These are phyloP conservation scores for Nasonia oneida DNA, from an alignment of 2,888 invertebrate species.

Conservation along the genomic window DNA sequence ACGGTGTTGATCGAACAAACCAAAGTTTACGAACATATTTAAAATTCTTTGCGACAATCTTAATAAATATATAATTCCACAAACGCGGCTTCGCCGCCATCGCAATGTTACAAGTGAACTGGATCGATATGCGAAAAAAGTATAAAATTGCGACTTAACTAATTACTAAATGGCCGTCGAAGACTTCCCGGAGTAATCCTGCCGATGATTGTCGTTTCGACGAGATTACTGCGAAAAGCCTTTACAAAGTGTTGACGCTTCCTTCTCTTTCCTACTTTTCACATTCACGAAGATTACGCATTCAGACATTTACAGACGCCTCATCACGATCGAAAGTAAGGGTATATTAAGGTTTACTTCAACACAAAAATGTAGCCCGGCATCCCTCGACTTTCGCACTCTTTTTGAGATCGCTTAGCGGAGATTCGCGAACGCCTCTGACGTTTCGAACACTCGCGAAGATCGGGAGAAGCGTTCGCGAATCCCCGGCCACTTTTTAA, in stretches of 20 bases:
- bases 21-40: conserved; percentile 50
- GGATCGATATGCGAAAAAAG: conserved; percentile 56
- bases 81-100: conserved; percentile 47
- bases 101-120: conserved; percentile 47
- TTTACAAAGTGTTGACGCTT: conserved; percentile 58
- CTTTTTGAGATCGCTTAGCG: conserved; percentile 71
- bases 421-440: conserved; percentile 57
- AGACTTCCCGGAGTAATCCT: conserved; percentile 54
- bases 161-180: conserved; percentile 62
- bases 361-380: conserved; percentile 52
- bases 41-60: conserved; percentile 49
- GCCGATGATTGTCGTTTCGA: conserved; percentile 41
- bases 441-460: conserved; percentile 63
- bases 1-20: conserved; percentile 44
- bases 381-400: conserved; percentile 69
- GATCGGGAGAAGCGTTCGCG: conserved; percentile 62
- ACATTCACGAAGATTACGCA: conserved; percentile 50
- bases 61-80: conserved; percentile 55
- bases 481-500: conserved; percentile 64
- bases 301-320: conserved; percentile 56
- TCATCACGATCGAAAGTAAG: conserved; percentile 60
- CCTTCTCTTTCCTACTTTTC: conserved; percentile 56
- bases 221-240: conserved; percentile 59
- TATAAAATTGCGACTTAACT: conserved; percentile 61
- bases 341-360: conserved; percentile 58